phyloP scores from a whole-genome alignment of 1,140 invertebrate genomes.

The Plectrocnemia conspersa region DNA sequence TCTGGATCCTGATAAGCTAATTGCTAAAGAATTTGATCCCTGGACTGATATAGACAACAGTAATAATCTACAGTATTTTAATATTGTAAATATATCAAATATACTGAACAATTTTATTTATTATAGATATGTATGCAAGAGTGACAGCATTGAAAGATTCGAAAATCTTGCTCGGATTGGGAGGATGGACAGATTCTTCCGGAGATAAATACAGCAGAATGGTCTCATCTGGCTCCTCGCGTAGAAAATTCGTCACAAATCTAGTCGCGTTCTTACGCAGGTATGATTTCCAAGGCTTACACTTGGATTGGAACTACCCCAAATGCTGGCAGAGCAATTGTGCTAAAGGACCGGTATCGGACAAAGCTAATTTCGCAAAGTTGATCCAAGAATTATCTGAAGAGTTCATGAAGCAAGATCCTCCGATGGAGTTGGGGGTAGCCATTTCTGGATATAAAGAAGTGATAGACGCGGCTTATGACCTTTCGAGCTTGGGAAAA shows the following conservation, averaged over 20 bases:
- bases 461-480: conserved; percentile 79
- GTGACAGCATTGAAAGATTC: conserved; percentile 59
- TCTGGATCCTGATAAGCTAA: conserved; percentile 68
- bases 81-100: conserved; percentile 8
- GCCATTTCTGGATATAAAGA: conserved; percentile 85
- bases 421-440: conserved; percentile 69
- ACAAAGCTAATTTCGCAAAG: conserved; percentile 72
- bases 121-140: conserved; percentile 64
- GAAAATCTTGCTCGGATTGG: conserved; percentile 72
- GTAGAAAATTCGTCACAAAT: conserved; percentile 65
- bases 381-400: conserved; percentile 72
- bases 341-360: conserved; percentile 68
- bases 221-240: conserved; percentile 57
- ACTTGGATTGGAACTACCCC: conserved; percentile 89
- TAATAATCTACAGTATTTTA: conserved; percentile 49
- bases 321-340: conserved; percentile 89
- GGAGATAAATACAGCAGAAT: conserved; percentile 79
- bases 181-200: conserved; percentile 86
- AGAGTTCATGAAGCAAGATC: conserved; percentile 65
- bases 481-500: conserved; percentile 63
- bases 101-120: background rate
- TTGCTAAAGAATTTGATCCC: conserved; percentile 74
- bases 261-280: conserved; percentile 64
- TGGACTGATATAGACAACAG: conserved; percentile 83
- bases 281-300: conserved; percentile 75